Evolutionary conservation across 2,888 invertebrate genomes (phyloP), one percentile per base, ranked within the genome.

Genomic region (Trachelus stipa): DNA sequence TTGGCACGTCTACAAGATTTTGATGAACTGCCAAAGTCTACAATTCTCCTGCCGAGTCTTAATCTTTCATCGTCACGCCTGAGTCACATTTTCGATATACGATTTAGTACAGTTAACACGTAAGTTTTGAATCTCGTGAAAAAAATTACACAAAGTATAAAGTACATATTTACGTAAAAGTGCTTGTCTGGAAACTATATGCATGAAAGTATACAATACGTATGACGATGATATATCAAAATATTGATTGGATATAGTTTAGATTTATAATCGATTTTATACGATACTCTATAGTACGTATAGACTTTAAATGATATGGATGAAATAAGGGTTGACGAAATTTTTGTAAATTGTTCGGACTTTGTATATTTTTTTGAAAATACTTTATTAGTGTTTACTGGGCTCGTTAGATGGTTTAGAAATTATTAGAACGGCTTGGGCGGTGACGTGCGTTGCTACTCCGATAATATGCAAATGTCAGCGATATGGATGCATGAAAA

Each of bases 1-100:
- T 76, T 81, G 82, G 80, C 81, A 81, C 81, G 76, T 74, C 73
- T 69, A 35, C n/a, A 31, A 34, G 73, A 77, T 76, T 85, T 85
- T 85, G 85, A 85, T 76, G 77, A 77, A 80, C 78, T 79, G 85
- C 84, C 85, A 84, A 80, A 84, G 79, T 71, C 74, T 37, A 73
- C 76, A 71, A 80, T 79, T 74, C 77, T 69, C 33, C 73, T 74
- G 30, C 37, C 69, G 73, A 69, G 15, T 35, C 68, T 35, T 76
- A 75, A 80, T 79, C 81, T 76, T 73, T 56, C 35, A 69, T 69
- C 69, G 77, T 69, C 73, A 73, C 73, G 31, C 71, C 71, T 71
- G 71, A 71, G 11, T 71, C 71, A 71, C 71, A 33, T 56, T 56
- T 56, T 56, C 56, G 56, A 56, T 56, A 56, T 56, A 56, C 56